A percentile compares a stretch with the other conserved stretches of the same genome.
These are phyloP conservation scores for Acrobasis consociella DNA, from an alignment of 2,888 invertebrate species.

Conservation along the genomic window DNA sequence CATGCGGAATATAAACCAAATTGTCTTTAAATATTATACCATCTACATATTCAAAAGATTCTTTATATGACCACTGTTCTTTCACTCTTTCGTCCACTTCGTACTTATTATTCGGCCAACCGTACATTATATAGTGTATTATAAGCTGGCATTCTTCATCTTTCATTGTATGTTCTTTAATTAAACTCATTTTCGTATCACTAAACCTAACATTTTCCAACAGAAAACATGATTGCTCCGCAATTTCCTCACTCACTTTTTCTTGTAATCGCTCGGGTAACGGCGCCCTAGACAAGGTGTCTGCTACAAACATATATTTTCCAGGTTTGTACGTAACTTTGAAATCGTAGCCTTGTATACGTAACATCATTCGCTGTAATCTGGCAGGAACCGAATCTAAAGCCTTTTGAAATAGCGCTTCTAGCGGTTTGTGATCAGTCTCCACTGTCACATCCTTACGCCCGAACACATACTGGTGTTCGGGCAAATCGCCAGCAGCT, in stretches of 20 bases:
- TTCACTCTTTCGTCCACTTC: not conserved
- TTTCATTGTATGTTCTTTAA: not conserved
- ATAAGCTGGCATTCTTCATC: not conserved
- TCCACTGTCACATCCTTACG: not conserved
- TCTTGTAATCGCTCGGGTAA: not conserved
- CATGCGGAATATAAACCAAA: not conserved
- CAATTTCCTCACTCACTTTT: not conserved
- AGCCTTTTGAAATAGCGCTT: not conserved
- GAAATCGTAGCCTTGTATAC: constrained; percentile 2
- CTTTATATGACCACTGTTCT: not conserved
- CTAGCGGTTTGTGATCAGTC: constrained; percentile 13
- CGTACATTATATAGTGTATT: not conserved
- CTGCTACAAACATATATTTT: constrained; percentile 9
- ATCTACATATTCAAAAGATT: not conserved
- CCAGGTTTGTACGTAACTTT: constrained; percentile 3
- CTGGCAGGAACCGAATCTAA: constrained; percentile 5
- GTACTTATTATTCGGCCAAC: not conserved
- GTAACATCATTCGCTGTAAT: constrained; percentile 12
- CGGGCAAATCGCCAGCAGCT: constrained; percentile 6
- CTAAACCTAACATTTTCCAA: not conserved
- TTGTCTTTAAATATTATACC: not conserved
- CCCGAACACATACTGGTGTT: not conserved
- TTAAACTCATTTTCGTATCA: not conserved
- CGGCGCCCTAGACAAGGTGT: not conserved
- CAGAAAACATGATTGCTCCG: not conserved